Conservation (phyloP, 2,888 invertebrate species). For the Bombylius major region DNA sequence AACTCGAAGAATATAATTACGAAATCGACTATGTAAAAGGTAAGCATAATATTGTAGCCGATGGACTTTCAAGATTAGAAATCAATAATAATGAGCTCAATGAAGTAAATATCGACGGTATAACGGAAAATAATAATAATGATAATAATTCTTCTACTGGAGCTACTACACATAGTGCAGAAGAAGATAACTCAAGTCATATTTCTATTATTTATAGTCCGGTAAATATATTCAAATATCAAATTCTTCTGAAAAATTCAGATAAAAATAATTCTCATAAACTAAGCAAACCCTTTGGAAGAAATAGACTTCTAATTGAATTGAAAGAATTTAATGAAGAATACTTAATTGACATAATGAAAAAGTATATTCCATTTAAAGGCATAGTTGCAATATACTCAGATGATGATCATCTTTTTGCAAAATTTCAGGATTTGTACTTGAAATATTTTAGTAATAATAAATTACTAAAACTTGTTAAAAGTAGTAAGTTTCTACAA, state of each 20-base stretch:
- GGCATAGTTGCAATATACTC: slow-evolving; percentile 7
- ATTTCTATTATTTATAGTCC: slow-evolving; percentile 3
- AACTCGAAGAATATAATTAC: neutral
- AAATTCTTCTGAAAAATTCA: too few relatives aligned
- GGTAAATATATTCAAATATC: slow-evolving; percentile 1
- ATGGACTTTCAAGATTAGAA: neutral
- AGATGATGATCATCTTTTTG: slow-evolving; percentile 1
- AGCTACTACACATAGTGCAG: too few relatives aligned
- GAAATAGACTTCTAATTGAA: slow-evolving; percentile 6
- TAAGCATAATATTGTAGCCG: neutral
- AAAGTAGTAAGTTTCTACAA: slow-evolving; percentile 3
- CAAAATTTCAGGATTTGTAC: slow-evolving; percentile 4
- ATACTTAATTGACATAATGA: neutral
- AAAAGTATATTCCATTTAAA: slow-evolving; percentile 3
- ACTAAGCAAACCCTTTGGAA: neutral
- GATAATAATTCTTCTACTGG: too few relatives aligned
- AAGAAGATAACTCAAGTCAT: slow-evolving; percentile 1
- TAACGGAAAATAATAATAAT: neutral
- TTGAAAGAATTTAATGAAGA: slow-evolving; percentile 4
- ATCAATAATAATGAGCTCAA: neutral
- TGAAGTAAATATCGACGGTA: neutral
- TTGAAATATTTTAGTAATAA: too few relatives aligned
- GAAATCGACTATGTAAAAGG: neutral
- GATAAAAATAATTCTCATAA: slow-evolving; percentile 7
- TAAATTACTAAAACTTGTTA: slow-evolving; percentile 1